Base-by-base conservation (phyloP, 2,888 invertebrate genomes). In the Bombylius major region DNA sequence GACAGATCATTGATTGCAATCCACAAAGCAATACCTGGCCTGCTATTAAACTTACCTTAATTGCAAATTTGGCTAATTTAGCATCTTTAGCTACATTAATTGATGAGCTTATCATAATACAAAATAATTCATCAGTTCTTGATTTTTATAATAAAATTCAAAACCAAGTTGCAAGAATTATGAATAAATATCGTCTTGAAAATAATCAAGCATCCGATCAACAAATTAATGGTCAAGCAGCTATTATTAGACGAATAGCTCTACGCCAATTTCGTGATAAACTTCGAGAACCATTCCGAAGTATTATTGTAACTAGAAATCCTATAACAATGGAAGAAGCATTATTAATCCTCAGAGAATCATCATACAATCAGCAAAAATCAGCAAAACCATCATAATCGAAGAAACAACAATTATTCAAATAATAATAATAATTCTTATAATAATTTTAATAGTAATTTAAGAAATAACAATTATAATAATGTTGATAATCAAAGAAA, bases 61-160 rank as follows among this genome's bases (percentile, higher is more conserved):
- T 44, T 5, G 44, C 44, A 44, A 44, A 44, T 13, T 44, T 44
- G n/a, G 44, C 44, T 13, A 44, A 44, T 44, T 44, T 13, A 13
- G 12, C 44, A 44, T n/a, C 44, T 1, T n/a, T 44, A 13, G 1
- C 13, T n/a, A 13, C 44, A 44, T 13, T 44, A 13, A 12, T 4
- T 44, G 44, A 44, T 44, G 44, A 44, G 4, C n/a, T 44, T 1
- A 12, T 44, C 1, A 12, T 5, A 44, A 44, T 4, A 4, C 5
- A 44, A 5, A 44, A 44, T n/a, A 44, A 44, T 44, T 44, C 44
- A 44, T 44, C 4, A 9, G 4, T 11, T 1, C 13, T 44, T 11
- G 47, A 47, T 23, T 53, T 53, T 47, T 53, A 47, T 31, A 23
- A 53, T 12, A 39, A 11, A 39, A 53, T 53, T 39, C 47, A 47